phyloP scores from a whole-genome alignment of 2,797 vertebrate genomes.

The Thunnus albacares region DNA sequence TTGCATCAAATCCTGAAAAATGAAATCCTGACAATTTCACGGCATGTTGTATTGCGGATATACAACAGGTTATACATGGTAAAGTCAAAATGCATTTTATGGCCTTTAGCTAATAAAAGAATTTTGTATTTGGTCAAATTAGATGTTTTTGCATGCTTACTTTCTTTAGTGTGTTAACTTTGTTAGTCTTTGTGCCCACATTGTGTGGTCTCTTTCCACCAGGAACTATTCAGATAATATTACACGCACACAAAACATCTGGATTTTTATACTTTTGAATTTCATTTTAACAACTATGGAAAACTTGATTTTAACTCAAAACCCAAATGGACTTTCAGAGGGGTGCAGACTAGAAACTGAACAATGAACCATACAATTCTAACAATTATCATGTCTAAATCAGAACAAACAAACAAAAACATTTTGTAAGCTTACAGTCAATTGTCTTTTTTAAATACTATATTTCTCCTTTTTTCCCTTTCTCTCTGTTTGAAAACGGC shows the following conservation, averaged over 20 bases:
- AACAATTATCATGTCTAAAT: too few species aligned
- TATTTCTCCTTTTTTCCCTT: too few species aligned
- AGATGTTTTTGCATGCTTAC: neutral
- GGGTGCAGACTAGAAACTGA: neutral
- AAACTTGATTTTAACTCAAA: constrained; percentile 1
- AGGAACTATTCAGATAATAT: constrained; percentile 12
- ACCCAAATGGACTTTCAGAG: neutral
- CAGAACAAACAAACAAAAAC: too few species aligned
- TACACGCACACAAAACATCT: neutral
- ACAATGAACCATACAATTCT: too few species aligned
- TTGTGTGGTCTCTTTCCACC: constrained; percentile 27
- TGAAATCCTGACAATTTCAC: neutral
- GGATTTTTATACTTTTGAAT: constrained; percentile 12
- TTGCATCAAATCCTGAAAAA: neutral
- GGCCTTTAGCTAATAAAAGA: neutral
- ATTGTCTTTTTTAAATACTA: too few species aligned
- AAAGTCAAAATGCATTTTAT: neutral
- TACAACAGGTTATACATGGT: neutral
- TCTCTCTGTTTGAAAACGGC: too few species aligned
- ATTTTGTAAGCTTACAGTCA: too few species aligned
- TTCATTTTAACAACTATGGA: constrained; percentile 13
- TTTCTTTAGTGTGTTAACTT: neutral
- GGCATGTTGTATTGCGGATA: neutral
- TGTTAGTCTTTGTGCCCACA: constrained; percentile 8
- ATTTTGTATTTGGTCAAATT: neutral